Base-by-base conservation (phyloP, 2,888 invertebrate species). In the Nomada ruficornis region DNA sequence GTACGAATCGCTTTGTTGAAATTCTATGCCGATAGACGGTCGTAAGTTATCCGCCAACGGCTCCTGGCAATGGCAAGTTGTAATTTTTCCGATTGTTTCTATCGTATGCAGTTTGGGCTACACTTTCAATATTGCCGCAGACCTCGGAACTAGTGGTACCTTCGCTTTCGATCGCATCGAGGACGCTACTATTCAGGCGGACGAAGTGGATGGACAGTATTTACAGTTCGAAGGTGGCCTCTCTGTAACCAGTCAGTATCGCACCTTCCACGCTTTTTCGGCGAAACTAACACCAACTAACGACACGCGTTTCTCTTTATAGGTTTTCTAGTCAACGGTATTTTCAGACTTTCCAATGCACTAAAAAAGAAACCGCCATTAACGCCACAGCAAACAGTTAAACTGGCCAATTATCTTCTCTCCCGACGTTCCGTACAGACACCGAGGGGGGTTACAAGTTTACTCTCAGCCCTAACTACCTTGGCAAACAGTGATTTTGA, bases 181-280 rank as follows among this genome's bases (percentile, higher is more conserved):
- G 94, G 98, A 98, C 93, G 97, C 98, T n/a, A 95, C 99, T 80
- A 96, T 98, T 3, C 98, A 99, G 91, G 99, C 99, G 2, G 99
- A 99, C 94, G 99, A 99, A 95, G 97, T 98, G 5, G 98, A 99
- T 94, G 97, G 97, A 15, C 96, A 96, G 90, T 96, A 97, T 89
- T 94, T 98, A 82, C 97, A 99, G 94, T 99, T 98, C 94, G 99
- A 99, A 94, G 98, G 98, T 47, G 98, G 98, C 11, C 95, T 98
- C 69, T 97, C 97, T 2, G 96, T 97, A 63, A 98, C 98, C 18
- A 92, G 94, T 94, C 87, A 82, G 92, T 88, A 9, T 44, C 13
- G 7, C 23, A 13, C 55, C 2, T 7, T 13, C 23, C 2, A n/a
- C 29, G 0, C 18, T 9, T 1, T 15, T 29, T 7, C 1, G 11